Evolutionary conservation across 2,113 vertebrate species (phyloP), one percentile per base, ranked within the genome.

Genomic region (Malurus elegans): DNA sequence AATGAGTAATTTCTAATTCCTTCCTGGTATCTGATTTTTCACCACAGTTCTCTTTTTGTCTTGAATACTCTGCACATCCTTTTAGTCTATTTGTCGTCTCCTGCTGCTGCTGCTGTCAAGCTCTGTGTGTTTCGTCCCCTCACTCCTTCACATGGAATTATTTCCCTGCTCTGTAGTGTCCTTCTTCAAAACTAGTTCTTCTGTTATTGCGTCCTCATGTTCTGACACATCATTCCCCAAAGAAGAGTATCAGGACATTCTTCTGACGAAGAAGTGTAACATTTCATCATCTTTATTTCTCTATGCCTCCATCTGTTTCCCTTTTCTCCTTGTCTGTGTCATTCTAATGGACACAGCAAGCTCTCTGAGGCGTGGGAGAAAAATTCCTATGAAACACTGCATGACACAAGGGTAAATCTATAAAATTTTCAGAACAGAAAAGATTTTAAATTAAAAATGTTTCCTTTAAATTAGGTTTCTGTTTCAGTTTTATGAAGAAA

Each of bases 241-340:
- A 88, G 53, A 93, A 93, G 58, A 56, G 25, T 26, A 91, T 72
- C n/a, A 79, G 21, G 38, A 82, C 45, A 57, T 72, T 81, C 28
- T 89, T 90, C 61, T 78, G 45, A 72, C 72, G 88, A 84, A 67
- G 44, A 56, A 89, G 40, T 45, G 29, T 26, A 74, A 70, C 21
- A 38, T 93, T 93, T 89, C 10, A 91, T 91, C 83, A 74, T 92
- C 40, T 93, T 91, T 78, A 89, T 92, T 96, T 81, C 51, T 83
- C 26, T 54, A 31, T 28, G 16, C 5, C 24, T 94, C 67, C 56
- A 61, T 88, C 57, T 80, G 18, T 95, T 93, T 95, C 44, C 8
- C 8, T 74, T 85, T 95, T 56, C 40, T 94, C 58, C 42, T 79
- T 93, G 61, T 45, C 71, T 80, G 21, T 69, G 79, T 74, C 70